Base-by-base conservation (phyloP, 2,113 vertebrate species). In the Labrus mixtus region DNA sequence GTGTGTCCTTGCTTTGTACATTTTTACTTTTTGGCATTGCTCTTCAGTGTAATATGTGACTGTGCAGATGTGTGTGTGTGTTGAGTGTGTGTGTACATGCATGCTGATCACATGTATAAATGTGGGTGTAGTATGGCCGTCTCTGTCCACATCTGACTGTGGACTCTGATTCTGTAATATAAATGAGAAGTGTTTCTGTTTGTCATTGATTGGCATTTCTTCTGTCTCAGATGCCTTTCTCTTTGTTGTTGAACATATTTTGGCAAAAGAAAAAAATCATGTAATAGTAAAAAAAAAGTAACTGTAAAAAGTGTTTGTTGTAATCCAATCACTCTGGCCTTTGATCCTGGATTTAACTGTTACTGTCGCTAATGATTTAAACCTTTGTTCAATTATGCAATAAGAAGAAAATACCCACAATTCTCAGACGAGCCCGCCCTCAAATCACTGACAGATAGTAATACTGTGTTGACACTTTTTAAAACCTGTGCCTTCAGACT, bases 11-110 rank as follows among this genome's bases (percentile, higher is more conserved):
- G 84, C 72, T 86, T 84, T 87, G 82, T 90, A 75, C 61, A 80
- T 89, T 86, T 83, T 62, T 59, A 80, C 68, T 84, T 84, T 87
- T 65, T 71, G 68, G 56, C 64, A 19, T 39, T 50, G 76, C 79
- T 88, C 65, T 72, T 84, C 22, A 45, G 60, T 81, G 37, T 73
- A 22, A 13, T 65, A 29, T 63, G 29, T 45, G 70, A 29, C 4
- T 41, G 51, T 54, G 17, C 63, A 16, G 3, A 57, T 17, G 71
- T 23, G 16, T 29, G 43, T 16, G 45, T 8, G 13, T 11, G 54
- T 33, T n/a, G n/a, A n/a, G 46, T 45, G 45, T 51, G 60, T 51
- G 72, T 46, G 58, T 37, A 7, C 29, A 22, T 45, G 65, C 59
- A 59, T 76, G 57, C 25, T 54, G n/a, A 37, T 68, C 41, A 29